These are phyloP conservation scores for Palythoa heliodiscus DNA, from an alignment of 92 coral and sea anemone species.

Conservation along the genomic window DNA sequence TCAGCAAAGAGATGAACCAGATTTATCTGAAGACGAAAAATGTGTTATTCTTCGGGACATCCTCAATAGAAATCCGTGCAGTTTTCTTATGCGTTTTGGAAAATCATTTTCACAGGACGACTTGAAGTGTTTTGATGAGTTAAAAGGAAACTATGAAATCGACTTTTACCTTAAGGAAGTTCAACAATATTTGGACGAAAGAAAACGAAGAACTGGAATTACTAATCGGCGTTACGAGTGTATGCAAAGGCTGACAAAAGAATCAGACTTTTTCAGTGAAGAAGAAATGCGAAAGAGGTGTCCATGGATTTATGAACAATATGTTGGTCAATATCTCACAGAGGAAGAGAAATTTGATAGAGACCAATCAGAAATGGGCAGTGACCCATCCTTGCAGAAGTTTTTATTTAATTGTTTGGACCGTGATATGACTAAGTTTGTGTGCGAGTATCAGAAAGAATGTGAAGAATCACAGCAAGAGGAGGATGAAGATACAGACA, in stretches of 20 bases:
- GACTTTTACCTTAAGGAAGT: conserved; percentile 69
- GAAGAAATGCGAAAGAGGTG: conserved; percentile 82
- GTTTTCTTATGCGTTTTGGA: conserved; percentile 90
- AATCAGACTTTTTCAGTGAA: conserved; percentile 76
- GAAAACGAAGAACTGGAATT: conserved; percentile 63
- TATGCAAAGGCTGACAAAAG: conserved; percentile 68
- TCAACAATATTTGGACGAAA: conserved; percentile 63
- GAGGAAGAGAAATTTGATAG: conserved; percentile 80
- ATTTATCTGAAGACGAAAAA: conserved; percentile 76
- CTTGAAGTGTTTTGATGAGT: conserved; percentile 64
- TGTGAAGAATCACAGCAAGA: conserved; percentile 59
- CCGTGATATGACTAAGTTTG: conserved; percentile 68
- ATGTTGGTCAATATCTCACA: conserved; percentile 88
- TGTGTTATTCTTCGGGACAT: conserved; percentile 68
- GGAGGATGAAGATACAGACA: conserved; percentile 67
- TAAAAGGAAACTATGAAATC: conserved; percentile 73
- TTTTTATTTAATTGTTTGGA: conserved; percentile 78
- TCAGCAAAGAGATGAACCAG: conserved; percentile 85
- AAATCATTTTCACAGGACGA: conserved; percentile 66
- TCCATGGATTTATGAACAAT: conserved; percentile 85
- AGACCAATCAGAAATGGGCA: conserved; percentile 64
- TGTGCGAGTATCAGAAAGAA: conserved; percentile 73
- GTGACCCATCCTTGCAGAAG: conserved; percentile 71
- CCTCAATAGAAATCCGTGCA: conserved; percentile 59
- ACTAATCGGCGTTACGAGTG: conserved; percentile 89